Percentiles rank a stretch among this genome's conserved stretches.
Evolutionary conservation across 2,888 invertebrate species (phyloP).

Genomic region (Hyposoter didymator): DNA sequence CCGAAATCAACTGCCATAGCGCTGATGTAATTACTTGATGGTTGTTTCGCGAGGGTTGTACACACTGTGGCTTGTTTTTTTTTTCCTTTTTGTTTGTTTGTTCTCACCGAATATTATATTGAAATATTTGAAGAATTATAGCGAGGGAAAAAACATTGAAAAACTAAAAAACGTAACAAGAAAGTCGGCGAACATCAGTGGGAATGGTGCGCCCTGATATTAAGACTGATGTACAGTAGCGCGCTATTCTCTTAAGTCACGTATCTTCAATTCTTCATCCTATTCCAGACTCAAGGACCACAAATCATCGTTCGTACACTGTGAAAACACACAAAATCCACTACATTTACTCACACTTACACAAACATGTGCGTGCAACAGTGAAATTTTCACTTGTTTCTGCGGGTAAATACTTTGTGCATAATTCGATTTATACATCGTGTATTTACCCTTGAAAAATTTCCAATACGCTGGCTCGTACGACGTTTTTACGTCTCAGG

Average conservation of each 20-base stretch:
- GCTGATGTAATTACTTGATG: conserved; percentile 76
- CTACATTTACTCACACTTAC: conserved; percentile 49
- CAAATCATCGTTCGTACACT: conserved; percentile 51
- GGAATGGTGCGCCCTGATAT: conserved; percentile 84
- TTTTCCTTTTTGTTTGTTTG: conserved; percentile 16
- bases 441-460: conserved; percentile 16
- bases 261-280: conserved; percentile 66
- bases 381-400: conserved; percentile 75
- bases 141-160: conserved; percentile 54
- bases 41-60: conserved; percentile 68
- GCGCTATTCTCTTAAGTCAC: conserved; percentile 81
- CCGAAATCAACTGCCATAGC: conserved; percentile 82
- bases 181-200: conserved; percentile 76
- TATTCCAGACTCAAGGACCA: conserved; percentile 37
- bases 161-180: conserved; percentile 64
- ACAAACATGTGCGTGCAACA: conserved; percentile 67
- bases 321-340: conserved; percentile 17
- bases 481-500: background rate
- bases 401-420: conserved; percentile 70
- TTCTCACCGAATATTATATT: conserved; percentile 44
- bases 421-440: conserved; percentile 40
- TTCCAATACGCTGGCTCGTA: conserved; percentile 26
- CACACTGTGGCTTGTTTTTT: conserved; percentile 60
- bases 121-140: conserved; percentile 58
- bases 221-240: conserved; percentile 85